A percentile compares a stretch with the other conserved stretches of the same genome.
These are phyloP conservation scores for Drosophila leontia DNA, from an alignment of 1,140 invertebrate genomes.

Conservation along the genomic window DNA sequence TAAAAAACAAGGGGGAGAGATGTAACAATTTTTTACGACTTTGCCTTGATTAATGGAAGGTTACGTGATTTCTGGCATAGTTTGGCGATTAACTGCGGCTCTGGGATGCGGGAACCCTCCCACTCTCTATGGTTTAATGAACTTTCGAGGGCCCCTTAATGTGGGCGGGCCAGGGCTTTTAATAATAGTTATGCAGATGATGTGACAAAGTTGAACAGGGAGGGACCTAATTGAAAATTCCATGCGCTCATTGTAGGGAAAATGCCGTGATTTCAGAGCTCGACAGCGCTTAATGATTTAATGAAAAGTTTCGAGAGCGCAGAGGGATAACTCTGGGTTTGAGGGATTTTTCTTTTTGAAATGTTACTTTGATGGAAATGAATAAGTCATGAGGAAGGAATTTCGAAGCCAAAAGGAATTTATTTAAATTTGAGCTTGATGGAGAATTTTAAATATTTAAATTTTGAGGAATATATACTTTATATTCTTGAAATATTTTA, in stretches of 20 bases:
- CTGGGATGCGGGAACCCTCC: conserved; percentile 39
- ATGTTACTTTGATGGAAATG: not conserved
- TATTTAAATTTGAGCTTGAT: not conserved
- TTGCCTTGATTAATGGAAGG: conserved; percentile 69
- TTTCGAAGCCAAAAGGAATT: not conserved
- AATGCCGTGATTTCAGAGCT: conserved; percentile 30
- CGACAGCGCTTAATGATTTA: conserved; percentile 21
- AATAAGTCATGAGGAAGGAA: conserved; percentile 5
- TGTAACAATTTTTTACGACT: conserved; percentile 60
- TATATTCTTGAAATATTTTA: not conserved
- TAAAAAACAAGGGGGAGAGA: conserved; percentile 24
- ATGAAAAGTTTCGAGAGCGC: conserved; percentile 28
- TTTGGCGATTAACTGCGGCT: conserved; percentile 65
- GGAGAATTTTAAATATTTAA: not conserved
- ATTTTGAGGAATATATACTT: not conserved
- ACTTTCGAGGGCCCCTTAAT: conserved; percentile 44
- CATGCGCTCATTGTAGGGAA: conserved; percentile 12
- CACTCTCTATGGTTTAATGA: conserved; percentile 58
- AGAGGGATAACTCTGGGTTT: not conserved
- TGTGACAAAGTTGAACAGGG: conserved; percentile 28
- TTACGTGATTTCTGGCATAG: conserved; percentile 82
- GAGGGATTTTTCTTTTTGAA: conserved; percentile 7
- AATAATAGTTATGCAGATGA: conserved; percentile 57
- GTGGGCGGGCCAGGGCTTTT: conserved; percentile 48
- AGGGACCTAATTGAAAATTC: conserved; percentile 48